Percentiles rank a stretch among this genome's conserved stretches.
Evolutionary conservation across 92 coral and sea anemone species (phyloP).

Genomic region (Umimayanthus kanabou): DNA sequence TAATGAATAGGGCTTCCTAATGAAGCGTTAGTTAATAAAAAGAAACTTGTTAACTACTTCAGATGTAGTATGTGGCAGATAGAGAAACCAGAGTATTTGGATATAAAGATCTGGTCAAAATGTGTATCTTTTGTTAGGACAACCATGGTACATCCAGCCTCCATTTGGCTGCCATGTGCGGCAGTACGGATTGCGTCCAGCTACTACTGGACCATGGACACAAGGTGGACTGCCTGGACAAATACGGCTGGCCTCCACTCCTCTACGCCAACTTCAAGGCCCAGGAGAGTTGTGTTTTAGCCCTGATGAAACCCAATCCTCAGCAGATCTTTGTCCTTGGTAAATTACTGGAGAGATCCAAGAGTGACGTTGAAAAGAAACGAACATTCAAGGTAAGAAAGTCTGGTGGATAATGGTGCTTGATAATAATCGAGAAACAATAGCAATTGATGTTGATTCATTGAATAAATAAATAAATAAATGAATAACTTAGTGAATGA

Average conservation of each 20-base stretch:
- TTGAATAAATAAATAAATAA: too few relatives aligned
- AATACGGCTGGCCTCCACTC: constrained; percentile 96
- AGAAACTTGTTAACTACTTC: too few relatives aligned
- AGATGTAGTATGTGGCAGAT: too few relatives aligned
- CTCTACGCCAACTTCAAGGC: constrained; percentile 96
- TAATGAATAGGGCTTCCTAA: too few relatives aligned
- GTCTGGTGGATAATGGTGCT: background rate
- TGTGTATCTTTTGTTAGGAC: constrained; percentile 52
- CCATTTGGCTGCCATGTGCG: constrained; percentile 95
- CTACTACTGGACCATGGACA: constrained; percentile 75
- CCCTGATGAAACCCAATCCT: constrained; percentile 96
- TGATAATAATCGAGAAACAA: background rate
- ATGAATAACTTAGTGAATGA: too few relatives aligned
- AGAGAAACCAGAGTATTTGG: background rate
- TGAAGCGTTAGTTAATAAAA: too few relatives aligned
- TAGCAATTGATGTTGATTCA: too few relatives aligned
- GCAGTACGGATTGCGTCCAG: constrained; percentile 79
- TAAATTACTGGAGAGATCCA: constrained; percentile 62
- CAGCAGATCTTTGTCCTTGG: constrained; percentile 92
- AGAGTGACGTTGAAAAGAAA: constrained; percentile 69
- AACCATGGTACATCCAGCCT: constrained; percentile 82
- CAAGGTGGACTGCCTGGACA: constrained; percentile 90
- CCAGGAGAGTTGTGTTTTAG: constrained; percentile 91
- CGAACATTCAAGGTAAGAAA: constrained; percentile 73
- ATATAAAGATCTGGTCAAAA: too few relatives aligned